Conservation (phyloP, 2,113 vertebrate species). For the Chloropsis hardwickii region DNA sequence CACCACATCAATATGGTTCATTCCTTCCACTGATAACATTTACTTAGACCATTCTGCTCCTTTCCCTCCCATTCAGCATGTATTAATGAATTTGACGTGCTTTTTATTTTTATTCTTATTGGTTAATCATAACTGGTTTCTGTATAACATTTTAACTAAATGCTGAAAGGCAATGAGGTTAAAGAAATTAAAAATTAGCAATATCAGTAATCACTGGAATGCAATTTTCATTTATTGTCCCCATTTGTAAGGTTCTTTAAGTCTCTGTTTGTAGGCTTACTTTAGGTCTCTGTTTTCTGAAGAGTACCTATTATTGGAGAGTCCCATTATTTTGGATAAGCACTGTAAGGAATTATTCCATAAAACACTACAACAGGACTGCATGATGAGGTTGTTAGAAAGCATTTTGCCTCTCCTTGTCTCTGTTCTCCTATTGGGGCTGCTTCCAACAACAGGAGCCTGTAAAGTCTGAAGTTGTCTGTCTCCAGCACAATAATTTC, state of each 20-base stretch:
- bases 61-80: not conserved
- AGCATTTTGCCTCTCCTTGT: not conserved
- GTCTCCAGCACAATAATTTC: not conserved
- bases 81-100: not conserved
- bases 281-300: not conserved
- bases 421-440: not conserved
- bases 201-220: not conserved
- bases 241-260: not conserved
- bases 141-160: not conserved
- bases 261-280: not conserved
- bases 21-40: not conserved
- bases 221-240: not conserved
- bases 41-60: not conserved
- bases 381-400: not conserved
- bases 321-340: not conserved
- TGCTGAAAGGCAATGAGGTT: not conserved
- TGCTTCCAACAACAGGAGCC: not conserved
- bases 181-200: not conserved
- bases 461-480: not conserved
- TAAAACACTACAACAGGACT: not conserved
- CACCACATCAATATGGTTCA: not conserved
- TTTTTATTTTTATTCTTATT: not conserved
- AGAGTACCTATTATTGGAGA: not conserved
- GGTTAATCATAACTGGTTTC: not conserved
- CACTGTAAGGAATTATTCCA: not conserved